These are phyloP conservation scores for Rhea americana DNA, from an alignment of 2,113 vertebrate genomes.

Conservation along the genomic window DNA sequence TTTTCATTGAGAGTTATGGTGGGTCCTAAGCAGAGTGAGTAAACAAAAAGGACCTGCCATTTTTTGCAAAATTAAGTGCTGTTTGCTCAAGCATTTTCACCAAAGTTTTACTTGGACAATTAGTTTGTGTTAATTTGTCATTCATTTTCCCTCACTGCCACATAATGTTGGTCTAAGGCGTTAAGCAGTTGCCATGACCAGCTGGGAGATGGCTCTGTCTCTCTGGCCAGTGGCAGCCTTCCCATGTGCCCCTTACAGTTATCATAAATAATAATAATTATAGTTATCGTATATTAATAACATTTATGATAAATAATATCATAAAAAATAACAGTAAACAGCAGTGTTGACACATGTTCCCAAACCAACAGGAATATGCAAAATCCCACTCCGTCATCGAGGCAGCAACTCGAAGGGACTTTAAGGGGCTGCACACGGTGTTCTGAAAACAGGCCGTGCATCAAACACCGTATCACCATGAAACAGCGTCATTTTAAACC, in stretches of 20 bases:
- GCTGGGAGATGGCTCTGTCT: fast-evolving
- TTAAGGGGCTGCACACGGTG: not conserved
- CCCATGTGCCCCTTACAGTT: too few relatives aligned
- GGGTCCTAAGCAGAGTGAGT: not conserved
- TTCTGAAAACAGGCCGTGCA: not conserved
- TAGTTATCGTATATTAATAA: too few relatives aligned
- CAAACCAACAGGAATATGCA: not conserved
- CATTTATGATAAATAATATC: too few relatives aligned
- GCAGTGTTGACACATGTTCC: not conserved
- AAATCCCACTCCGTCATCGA: not conserved
- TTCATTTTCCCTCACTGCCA: not conserved
- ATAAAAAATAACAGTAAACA: too few relatives aligned
- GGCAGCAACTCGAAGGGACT: too few relatives aligned
- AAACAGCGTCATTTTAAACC: too few relatives aligned
- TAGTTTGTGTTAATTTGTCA: fast-evolving
- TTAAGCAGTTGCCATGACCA: not conserved
- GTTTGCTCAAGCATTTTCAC: not conserved
- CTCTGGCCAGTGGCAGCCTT: too few relatives aligned
- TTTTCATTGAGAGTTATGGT: not conserved
- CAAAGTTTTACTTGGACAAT: not conserved
- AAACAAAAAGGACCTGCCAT: fast-evolving
- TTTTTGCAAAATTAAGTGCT: fast-evolving
- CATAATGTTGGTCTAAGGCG: not conserved
- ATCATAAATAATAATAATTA: too few relatives aligned
- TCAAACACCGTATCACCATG: not conserved